Percentiles rank a stretch among this genome's conserved stretches.
phyloP scores from a whole-genome alignment of 37 sponge, comb jelly and placozoan genomes.

The Ianthella basta region DNA sequence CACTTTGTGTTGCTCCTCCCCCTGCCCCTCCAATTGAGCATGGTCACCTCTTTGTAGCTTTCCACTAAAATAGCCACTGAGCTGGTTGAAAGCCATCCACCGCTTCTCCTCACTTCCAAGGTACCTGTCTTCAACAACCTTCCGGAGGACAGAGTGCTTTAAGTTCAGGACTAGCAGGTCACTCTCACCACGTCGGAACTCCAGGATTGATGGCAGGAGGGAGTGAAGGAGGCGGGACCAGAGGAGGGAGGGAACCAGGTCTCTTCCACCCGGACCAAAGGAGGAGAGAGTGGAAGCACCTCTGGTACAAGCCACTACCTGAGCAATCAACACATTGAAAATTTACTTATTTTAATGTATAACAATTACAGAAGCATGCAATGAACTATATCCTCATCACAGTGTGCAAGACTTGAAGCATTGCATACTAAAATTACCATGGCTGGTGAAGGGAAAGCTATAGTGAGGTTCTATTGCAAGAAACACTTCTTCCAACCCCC shows the following conservation, averaged over 20 bases:
- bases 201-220: conserved; percentile 36
- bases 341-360: too few relatives aligned
- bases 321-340: too few relatives aligned
- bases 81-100: background rate
- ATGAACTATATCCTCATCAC: too few relatives aligned
- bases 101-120: conserved; percentile 12
- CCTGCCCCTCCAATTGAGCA: background rate
- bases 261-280: too few relatives aligned
- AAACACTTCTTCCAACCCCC: too few relatives aligned
- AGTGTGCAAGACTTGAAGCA: too few relatives aligned
- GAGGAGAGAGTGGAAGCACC: too few relatives aligned
- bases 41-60: background rate
- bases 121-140: conserved; percentile 35
- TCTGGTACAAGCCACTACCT: too few relatives aligned
- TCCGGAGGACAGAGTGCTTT: conserved; percentile 30
- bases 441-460: too few relatives aligned
- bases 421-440: too few relatives aligned
- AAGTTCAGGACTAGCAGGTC: conserved; percentile 36
- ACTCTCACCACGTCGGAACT: conserved; percentile 39
- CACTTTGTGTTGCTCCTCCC: background rate
- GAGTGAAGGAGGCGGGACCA: conserved; percentile 64
- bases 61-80: conserved; percentile 69
- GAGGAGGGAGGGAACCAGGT: conserved; percentile 43
- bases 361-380: too few relatives aligned
- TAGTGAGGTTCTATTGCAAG: too few relatives aligned